Percentiles rank a stretch among this genome's conserved stretches.
Evolutionary conservation across 1,140 invertebrate species (phyloP).

Genomic region (Ceratoteleas bidentatus): DNA sequence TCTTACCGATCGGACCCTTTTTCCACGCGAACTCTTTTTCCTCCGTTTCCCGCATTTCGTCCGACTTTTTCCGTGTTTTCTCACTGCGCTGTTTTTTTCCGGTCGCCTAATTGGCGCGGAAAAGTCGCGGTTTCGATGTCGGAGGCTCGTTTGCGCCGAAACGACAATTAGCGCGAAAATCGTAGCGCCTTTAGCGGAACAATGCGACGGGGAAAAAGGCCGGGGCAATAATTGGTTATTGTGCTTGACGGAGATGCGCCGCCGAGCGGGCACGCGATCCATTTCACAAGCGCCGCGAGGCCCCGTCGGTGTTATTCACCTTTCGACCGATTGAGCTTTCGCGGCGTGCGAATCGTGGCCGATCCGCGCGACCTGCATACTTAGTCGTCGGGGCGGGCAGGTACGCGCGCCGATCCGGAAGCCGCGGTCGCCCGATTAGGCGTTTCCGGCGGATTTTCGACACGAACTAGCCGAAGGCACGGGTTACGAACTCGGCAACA

Average conservation of each 20-base stretch:
- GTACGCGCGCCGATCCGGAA: conserved; percentile 23
- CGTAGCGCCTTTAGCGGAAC: conserved; percentile 37
- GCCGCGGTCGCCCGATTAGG: not conserved
- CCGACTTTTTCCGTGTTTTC: no score
- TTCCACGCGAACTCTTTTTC: no score
- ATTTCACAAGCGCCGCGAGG: conserved; percentile 55
- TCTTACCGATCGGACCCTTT: no score
- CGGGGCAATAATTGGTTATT: conserved; percentile 27
- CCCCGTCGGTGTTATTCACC: conserved; percentile 55
- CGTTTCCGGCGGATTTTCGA: conserved; percentile 10
- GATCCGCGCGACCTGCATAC: conserved; percentile 45
- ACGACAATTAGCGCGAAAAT: no score
- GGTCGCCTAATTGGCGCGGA: no score
- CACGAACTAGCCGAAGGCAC: no score
- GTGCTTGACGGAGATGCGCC: conserved; percentile 32
- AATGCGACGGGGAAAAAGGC: conserved; percentile 37
- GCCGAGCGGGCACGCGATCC: conserved; percentile 34
- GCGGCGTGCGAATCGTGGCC: conserved; percentile 46
- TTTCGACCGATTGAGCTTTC: conserved; percentile 62
- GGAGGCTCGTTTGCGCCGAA: no score
- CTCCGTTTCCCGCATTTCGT: no score
- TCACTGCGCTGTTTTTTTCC: no score
- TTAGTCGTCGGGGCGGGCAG: conserved; percentile 24
- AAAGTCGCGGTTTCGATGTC: no score
- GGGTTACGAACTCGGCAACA: no score